Percentiles rank a stretch among this genome's conserved stretches.
Conservation (phyloP, 2,888 invertebrate genomes). For the Drosophila picticornis region DNA sequence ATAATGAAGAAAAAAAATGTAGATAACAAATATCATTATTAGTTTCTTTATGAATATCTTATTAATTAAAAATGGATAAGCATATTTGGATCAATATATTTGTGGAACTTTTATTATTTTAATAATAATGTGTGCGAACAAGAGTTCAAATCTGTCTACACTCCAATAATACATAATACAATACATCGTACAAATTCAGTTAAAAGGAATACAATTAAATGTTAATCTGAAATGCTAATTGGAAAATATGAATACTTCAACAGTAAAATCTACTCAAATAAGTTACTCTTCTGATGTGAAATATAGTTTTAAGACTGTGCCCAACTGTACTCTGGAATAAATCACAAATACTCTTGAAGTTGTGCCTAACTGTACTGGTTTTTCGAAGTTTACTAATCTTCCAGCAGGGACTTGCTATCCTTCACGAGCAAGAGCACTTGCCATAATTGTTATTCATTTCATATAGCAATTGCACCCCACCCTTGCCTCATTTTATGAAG, state of each 20-base stretch:
- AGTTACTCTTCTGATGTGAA: background rate
- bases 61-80: background rate
- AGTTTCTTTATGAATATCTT: background rate
- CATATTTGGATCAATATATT: background rate
- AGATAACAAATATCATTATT: background rate
- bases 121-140: background rate
- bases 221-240: background rate
- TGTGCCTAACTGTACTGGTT: background rate
- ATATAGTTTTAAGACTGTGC: background rate
- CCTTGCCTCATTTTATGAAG: constrained; percentile 6
- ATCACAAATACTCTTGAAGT: background rate
- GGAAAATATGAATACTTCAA: background rate
- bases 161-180: too few relatives aligned
- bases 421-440: background rate
- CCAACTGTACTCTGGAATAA: background rate
- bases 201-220: background rate
- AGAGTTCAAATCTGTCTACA: background rate
- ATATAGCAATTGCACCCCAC: background rate
- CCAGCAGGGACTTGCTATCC: background rate
- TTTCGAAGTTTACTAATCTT: background rate
- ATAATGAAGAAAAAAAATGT: background rate
- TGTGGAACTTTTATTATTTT: background rate
- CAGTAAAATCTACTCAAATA: background rate
- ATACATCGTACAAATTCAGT: background rate
- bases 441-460: background rate